These are phyloP conservation scores for Rhinoderma darwinii DNA, from an alignment of 2,113 vertebrate genomes.

Conservation along the genomic window DNA sequence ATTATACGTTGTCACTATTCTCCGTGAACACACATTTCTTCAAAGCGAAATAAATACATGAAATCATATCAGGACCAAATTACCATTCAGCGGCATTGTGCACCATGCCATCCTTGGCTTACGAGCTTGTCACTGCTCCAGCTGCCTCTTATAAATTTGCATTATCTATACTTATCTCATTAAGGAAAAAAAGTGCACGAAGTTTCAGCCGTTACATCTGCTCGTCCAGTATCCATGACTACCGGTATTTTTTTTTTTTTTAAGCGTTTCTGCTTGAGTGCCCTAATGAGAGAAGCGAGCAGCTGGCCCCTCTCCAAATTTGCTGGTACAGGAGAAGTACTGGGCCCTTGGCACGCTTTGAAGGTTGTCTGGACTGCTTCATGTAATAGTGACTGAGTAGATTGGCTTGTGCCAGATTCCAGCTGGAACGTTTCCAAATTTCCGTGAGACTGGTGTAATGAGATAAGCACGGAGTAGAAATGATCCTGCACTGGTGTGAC, in stretches of 20 bases:
- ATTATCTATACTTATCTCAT: neutral
- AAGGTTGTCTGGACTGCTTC: slow-evolving; percentile 23
- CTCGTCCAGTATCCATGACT: neutral
- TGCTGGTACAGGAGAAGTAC: neutral
- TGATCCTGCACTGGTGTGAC: neutral
- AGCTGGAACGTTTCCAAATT: neutral
- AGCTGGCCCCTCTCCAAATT: neutral
- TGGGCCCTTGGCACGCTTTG: slow-evolving; percentile 11
- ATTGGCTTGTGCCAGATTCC: neutral
- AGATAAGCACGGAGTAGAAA: neutral
- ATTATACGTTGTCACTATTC: neutral
- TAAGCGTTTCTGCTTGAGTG: neutral
- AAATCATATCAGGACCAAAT: neutral
- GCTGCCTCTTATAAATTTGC: slow-evolving; percentile 1
- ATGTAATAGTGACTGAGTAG: slow-evolving; percentile 11
- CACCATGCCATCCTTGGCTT: neutral
- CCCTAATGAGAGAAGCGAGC: neutral
- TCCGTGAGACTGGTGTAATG: neutral
- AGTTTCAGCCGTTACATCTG: neutral
- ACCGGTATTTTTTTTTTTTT: neutral
- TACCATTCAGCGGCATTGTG: neutral
- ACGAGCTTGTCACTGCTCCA: neutral
- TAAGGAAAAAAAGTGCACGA: neutral
- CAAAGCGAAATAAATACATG: neutral
- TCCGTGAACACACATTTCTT: neutral